Percentiles rank a stretch among this genome's conserved stretches.
Evolutionary conservation across 2,113 vertebrate species (phyloP).

Genomic region (Montifringilla adamsi): DNA sequence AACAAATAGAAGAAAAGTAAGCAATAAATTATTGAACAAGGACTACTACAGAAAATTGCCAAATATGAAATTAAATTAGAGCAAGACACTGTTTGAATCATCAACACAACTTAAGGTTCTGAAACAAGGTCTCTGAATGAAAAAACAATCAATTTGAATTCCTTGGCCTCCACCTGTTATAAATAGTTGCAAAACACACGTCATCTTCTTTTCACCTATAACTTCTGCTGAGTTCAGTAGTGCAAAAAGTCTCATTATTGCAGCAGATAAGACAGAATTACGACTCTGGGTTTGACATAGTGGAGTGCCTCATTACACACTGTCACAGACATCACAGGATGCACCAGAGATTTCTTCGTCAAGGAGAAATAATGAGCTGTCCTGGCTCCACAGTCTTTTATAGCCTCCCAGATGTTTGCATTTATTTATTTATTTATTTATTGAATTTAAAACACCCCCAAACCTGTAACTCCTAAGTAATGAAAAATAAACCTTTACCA

Average conservation of each 20-base stretch:
- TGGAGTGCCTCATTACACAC: conserved; percentile 36
- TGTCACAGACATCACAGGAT: conserved; percentile 55
- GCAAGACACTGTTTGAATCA: background rate
- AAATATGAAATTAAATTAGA: background rate
- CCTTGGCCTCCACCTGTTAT: background rate
- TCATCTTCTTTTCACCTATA: background rate
- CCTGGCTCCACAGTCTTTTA: background rate
- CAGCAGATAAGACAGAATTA: conserved; percentile 38
- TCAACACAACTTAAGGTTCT: background rate
- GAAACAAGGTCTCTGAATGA: background rate
- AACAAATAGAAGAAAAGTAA: background rate
- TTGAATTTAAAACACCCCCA: background rate
- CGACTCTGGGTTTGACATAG: conserved; percentile 3
- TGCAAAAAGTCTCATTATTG: conserved; percentile 33
- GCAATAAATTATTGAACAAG: background rate
- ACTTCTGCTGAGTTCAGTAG: background rate
- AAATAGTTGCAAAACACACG: background rate
- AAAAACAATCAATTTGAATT: background rate
- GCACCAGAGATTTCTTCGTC: conserved; percentile 24
- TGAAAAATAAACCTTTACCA: conserved; percentile 35
- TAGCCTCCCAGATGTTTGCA: background rate
- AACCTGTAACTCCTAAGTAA: conserved; percentile 26
- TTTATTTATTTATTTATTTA: background rate
- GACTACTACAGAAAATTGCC: background rate
- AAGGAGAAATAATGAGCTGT: conserved; percentile 64